A percentile compares a stretch with the other conserved stretches of the same genome.
Conservation (phyloP, 1,140 invertebrate species). For the Drosophila trapezifrons region DNA sequence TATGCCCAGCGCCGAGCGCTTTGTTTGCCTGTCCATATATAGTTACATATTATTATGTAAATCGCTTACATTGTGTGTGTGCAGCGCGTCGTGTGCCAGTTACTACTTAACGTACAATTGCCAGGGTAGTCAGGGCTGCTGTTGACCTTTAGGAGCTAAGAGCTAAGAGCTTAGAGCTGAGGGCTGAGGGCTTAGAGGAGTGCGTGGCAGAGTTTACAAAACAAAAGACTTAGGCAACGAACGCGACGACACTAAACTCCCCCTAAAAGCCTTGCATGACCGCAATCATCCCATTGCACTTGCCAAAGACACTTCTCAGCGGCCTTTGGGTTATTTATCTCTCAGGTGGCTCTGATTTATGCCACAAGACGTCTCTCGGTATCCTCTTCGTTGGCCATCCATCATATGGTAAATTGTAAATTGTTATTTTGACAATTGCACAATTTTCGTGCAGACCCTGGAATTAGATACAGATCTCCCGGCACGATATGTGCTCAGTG, state of each 20-base stretch:
- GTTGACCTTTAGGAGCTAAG: constrained; percentile 64
- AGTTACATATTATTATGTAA: constrained; percentile 79
- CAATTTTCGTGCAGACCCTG: constrained; percentile 73
- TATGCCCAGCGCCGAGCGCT: constrained; percentile 33
- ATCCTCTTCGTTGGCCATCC: constrained; percentile 27
- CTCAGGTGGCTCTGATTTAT: constrained; percentile 56
- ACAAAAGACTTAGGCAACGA: constrained; percentile 83
- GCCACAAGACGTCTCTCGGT: constrained; percentile 16
- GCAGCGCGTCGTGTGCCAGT: constrained; percentile 71
- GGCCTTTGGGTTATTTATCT: constrained; percentile 16
- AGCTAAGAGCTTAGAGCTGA: not conserved
- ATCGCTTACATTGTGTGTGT: constrained; percentile 76
- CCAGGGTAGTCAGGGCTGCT: constrained; percentile 56
- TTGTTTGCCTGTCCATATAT: constrained; percentile 68
- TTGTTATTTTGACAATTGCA: constrained; percentile 80
- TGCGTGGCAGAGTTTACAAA: constrained; percentile 43
- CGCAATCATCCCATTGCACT: constrained; percentile 53
- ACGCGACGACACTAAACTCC: constrained; percentile 66
- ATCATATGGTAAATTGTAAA: constrained; percentile 63
- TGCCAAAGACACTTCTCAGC: constrained; percentile 49
- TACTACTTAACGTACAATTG: constrained; percentile 47
- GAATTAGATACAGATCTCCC: constrained; percentile 65
- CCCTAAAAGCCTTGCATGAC: constrained; percentile 53
- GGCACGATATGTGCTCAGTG: constrained; percentile 53
- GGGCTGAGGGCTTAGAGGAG: constrained; percentile 16